Conservation (phyloP, 2,113 vertebrate species). For the Gopherus evgoodei region DNA sequence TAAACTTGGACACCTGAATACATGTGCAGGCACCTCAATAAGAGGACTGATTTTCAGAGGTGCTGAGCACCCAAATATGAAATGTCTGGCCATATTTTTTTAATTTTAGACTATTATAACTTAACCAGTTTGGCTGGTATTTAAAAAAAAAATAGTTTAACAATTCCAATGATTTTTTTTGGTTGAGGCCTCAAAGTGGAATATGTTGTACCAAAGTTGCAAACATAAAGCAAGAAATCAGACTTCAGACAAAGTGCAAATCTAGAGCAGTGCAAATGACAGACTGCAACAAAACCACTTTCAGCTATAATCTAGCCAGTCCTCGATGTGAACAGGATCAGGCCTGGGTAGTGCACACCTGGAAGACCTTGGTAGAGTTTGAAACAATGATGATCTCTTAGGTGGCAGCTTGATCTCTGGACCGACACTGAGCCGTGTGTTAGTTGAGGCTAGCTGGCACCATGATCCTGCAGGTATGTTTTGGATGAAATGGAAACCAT, state of each 20-base stretch:
- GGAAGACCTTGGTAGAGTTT: not conserved
- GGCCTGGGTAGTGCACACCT: not conserved
- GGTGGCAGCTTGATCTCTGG: not conserved
- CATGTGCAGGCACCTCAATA: not conserved
- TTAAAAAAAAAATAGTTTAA: not conserved
- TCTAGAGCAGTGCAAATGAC: not conserved
- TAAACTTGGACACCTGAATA: not conserved
- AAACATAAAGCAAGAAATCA: not conserved
- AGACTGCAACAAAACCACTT: not conserved
- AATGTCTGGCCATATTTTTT: not conserved
- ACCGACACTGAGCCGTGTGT: not conserved
- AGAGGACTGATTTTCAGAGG: not conserved
- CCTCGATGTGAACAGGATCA: rapidly evolving
- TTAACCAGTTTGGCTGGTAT: not conserved
- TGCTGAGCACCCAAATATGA: not conserved
- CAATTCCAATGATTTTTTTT: not conserved
- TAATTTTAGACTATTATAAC: not conserved
- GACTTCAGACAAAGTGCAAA: not conserved
- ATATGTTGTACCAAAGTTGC: not conserved
- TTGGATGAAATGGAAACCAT: not conserved
- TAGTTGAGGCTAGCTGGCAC: not conserved
- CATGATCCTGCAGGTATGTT: not conserved
- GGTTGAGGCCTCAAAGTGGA: not conserved
- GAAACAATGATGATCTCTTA: not conserved
- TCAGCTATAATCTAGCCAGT: not conserved